A percentile compares a stretch with the other conserved stretches of the same genome.
phyloP scores from a whole-genome alignment of 2,113 vertebrate species.

The Psophia crepitans region DNA sequence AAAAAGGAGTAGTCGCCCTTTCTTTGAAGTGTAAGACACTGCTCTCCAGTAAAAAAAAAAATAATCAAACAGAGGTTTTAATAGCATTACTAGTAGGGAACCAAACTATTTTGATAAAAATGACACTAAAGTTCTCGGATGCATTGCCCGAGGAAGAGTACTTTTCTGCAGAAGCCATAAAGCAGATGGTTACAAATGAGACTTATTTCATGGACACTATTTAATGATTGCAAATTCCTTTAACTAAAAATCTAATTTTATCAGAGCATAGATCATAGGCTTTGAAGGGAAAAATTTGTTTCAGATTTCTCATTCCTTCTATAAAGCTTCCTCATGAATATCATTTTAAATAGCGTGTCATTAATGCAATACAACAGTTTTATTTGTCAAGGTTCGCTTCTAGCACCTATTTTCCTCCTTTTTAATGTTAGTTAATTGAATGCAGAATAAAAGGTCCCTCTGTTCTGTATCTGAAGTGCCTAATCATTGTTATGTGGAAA shows the following conservation, averaged over 20 bases:
- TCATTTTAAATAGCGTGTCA: constrained; percentile 62
- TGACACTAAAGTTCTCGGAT: constrained; percentile 17
- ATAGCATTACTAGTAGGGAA: background rate
- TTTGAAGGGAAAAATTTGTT: constrained; percentile 59
- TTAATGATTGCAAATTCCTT: constrained; percentile 73
- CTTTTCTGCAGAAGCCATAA: constrained; percentile 52
- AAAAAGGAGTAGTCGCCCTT: background rate
- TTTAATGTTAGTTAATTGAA: constrained; percentile 22
- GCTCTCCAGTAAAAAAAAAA: background rate
- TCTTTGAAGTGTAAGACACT: background rate
- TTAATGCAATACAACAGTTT: constrained; percentile 55
- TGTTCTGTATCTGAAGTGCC: constrained; percentile 10
- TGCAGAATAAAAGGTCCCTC: constrained; percentile 29
- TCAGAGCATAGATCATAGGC: constrained; percentile 65
- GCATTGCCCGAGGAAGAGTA: constrained; percentile 45
- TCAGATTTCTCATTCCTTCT: constrained; percentile 61
- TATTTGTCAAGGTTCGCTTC: constrained; percentile 49
- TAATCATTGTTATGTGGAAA: constrained; percentile 37
- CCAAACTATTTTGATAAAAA: constrained; percentile 32
- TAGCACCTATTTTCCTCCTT: constrained; percentile 52
- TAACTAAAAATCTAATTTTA: constrained; percentile 79
- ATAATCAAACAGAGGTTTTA: background rate
- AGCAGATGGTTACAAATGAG: constrained; percentile 74
- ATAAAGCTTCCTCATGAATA: constrained; percentile 47
- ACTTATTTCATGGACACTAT: constrained; percentile 58